A percentile compares a stretch with the other conserved stretches of the same genome.
phyloP scores from a whole-genome alignment of 2,888 invertebrate species.

The Eilema depressum region DNA sequence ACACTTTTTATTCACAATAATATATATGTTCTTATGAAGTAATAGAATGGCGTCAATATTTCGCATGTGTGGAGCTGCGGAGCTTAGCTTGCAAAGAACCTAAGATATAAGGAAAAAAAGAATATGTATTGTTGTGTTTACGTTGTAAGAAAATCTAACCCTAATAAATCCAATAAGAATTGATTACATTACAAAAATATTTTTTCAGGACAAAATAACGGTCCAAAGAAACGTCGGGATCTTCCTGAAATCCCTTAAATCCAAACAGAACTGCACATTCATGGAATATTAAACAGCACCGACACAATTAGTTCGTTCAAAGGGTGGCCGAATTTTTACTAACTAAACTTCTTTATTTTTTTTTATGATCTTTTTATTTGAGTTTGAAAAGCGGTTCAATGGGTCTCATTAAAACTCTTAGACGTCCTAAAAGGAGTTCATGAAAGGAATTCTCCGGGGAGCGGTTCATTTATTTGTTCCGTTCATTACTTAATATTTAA shows the following conservation, averaged over 20 bases:
- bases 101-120: not conserved
- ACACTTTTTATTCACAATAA: no score
- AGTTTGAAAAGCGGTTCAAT: slow-evolving; percentile 77
- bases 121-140: not conserved
- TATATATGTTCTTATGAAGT: no score
- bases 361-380: slow-evolving; percentile 79
- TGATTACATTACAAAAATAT: not conserved
- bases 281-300: slow-evolving; percentile 75
- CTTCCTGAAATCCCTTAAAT: slow-evolving; percentile 22
- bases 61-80: not conserved
- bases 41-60: not conserved
- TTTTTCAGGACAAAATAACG: not conserved
- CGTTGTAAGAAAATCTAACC: not conserved
- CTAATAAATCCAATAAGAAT: slow-evolving; percentile 4
- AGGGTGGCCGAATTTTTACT: slow-evolving; percentile 40
- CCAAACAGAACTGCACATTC: slow-evolving; percentile 62
- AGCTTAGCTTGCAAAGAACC: not conserved
- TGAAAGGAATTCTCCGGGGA: slow-evolving; percentile 66
- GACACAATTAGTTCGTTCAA: slow-evolving; percentile 69
- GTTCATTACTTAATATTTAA: slow-evolving; percentile 75
- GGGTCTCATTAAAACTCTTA: slow-evolving; percentile 79
- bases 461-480: slow-evolving; percentile 75
- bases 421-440: slow-evolving; percentile 69
- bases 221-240: slow-evolving; percentile 12
- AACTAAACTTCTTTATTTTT: slow-evolving; percentile 68